Percentiles rank a stretch among this genome's conserved stretches.
These are phyloP conservation scores for Dione vanillae DNA, from an alignment of 2,888 invertebrate genomes.

Conservation along the genomic window DNA sequence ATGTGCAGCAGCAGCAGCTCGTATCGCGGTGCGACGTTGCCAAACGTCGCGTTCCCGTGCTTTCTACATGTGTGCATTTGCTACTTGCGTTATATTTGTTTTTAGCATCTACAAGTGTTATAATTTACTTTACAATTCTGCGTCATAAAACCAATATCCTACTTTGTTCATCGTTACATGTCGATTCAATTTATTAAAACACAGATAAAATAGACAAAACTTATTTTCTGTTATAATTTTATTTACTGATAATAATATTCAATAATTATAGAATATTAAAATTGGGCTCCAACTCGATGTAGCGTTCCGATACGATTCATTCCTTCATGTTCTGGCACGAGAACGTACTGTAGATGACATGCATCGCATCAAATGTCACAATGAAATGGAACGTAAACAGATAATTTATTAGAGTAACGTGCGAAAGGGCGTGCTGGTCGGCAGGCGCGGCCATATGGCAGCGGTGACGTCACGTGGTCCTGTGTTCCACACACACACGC, in stretches of 20 bases:
- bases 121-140: conserved; percentile 3
- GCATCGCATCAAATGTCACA: conserved; percentile 46
- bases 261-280: neutral
- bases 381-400: conserved; percentile 56
- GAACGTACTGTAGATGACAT: neutral
- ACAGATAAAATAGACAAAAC: neutral
- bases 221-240: neutral
- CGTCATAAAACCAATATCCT: neutral
- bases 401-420: conserved; percentile 59
- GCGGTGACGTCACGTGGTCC: conserved; percentile 76
- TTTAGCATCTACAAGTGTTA: conserved; percentile 19
- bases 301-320: neutral
- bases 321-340: neutral
- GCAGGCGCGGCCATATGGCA: conserved; percentile 76
- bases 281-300: neutral
- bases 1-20: conserved; percentile 63
- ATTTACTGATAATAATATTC: neutral
- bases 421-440: conserved; percentile 66
- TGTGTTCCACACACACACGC: conserved; percentile 72
- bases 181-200: neutral
- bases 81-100: conserved; percentile 30
- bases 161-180: neutral
- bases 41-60: conserved; percentile 62
- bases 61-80: conserved; percentile 54
- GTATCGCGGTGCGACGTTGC: conserved; percentile 68